Percentiles rank a stretch among this genome's conserved stretches.
Evolutionary conservation across 2,888 invertebrate genomes (phyloP).

Genomic region (Tetrapedia diversipes): DNA sequence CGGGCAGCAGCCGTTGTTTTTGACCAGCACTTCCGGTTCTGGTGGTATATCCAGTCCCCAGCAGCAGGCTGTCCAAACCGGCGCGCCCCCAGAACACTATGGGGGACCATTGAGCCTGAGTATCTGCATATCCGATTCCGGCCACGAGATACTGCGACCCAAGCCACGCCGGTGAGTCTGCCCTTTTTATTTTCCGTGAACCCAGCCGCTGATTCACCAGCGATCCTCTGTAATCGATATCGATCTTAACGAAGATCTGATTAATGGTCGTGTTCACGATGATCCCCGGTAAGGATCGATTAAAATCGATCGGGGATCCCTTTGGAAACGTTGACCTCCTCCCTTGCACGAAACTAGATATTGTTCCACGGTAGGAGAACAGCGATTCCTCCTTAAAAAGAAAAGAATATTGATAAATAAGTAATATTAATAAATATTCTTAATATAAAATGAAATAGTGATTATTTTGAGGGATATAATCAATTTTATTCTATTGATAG

Average conservation of each 20-base stretch:
- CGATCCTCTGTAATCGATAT: constrained; percentile 50
- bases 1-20: constrained; percentile 75
- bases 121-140: constrained; percentile 88
- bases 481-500: no score
- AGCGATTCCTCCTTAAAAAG: neutral
- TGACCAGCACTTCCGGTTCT: constrained; percentile 72
- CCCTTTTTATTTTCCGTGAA: constrained; percentile 15
- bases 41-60: constrained; percentile 71
- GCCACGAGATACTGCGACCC: constrained; percentile 93
- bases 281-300: constrained; percentile 62
- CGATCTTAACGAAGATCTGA: constrained; percentile 68
- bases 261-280: constrained; percentile 56
- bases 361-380: neutral
- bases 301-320: constrained; percentile 46
- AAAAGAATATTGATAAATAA: no score
- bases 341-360: constrained; percentile 33
- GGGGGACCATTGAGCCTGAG: constrained; percentile 86
- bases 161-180: constrained; percentile 90
- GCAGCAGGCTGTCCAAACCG: constrained; percentile 69
- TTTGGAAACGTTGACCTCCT: constrained; percentile 40
- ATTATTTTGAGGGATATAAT: no score
- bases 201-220: constrained; percentile 5
- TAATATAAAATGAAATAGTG: no score
- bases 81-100: constrained; percentile 83
- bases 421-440: no score